phyloP scores from a whole-genome alignment of 92 coral and sea anemone species.

The Blastomussa wellsi region DNA sequence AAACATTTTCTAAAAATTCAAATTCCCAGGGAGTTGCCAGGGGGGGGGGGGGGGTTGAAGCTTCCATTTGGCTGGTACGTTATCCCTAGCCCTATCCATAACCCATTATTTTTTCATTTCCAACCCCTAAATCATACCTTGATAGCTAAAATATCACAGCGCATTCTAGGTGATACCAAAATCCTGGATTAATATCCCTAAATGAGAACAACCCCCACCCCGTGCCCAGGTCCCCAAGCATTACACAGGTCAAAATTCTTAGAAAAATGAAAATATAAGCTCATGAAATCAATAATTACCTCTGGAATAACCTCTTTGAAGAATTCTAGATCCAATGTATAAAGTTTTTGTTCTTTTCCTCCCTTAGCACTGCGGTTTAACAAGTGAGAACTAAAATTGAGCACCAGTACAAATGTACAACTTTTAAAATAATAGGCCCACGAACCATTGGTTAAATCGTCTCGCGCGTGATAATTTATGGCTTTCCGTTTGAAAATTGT shows the following conservation, averaged over 20 bases:
- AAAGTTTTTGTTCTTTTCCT: conserved; percentile 83
- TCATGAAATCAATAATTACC: conserved; percentile 31
- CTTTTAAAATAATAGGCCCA: not conserved
- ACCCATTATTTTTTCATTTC: too few species aligned
- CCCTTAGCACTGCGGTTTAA: conserved; percentile 71
- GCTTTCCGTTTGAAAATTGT: not conserved
- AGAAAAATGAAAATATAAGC: not conserved
- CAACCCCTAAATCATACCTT: too few species aligned
- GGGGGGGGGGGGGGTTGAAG: too few species aligned
- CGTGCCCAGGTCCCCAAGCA: too few species aligned
- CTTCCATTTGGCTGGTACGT: too few species aligned
- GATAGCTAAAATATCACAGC: too few species aligned
- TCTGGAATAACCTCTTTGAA: conserved; percentile 70
- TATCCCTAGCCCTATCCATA: too few species aligned
- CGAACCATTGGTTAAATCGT: not conserved
- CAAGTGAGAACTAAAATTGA: not conserved
- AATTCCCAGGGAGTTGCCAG: too few species aligned
- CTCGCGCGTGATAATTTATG: not conserved
- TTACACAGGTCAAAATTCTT: not conserved
- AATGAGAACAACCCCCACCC: too few species aligned
- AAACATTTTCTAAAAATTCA: too few species aligned
- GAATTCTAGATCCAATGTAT: conserved; percentile 77
- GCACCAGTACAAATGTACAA: not conserved
- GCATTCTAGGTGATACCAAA: too few species aligned
- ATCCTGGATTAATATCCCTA: too few species aligned